Conservation (phyloP, 1,140 invertebrate species). For the Tetranychus cinnabarinus region DNA sequence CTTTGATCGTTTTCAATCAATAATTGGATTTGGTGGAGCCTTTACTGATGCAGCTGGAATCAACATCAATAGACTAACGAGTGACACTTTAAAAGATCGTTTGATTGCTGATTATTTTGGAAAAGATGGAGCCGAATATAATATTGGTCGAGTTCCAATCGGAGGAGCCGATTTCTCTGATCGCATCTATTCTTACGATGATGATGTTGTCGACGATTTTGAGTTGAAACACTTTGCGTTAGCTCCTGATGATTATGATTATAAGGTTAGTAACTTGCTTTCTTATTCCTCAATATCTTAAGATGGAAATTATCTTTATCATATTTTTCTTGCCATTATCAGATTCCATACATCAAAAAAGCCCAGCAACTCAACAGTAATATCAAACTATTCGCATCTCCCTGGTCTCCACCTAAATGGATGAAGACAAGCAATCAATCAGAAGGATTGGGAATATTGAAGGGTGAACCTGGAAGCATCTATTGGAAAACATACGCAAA, state of each 20-base stretch:
- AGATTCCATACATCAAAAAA: constrained; percentile 38
- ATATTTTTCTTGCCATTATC: neutral
- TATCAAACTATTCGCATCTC: constrained; percentile 34
- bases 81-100: too few species aligned
- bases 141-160: constrained; percentile 40
- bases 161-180: constrained; percentile 56
- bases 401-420: constrained; percentile 67
- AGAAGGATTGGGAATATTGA: constrained; percentile 15
- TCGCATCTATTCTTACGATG: constrained; percentile 40
- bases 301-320: neutral
- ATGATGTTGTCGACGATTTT: constrained; percentile 29
- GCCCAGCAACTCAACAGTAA: constrained; percentile 17
- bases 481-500: constrained; percentile 34
- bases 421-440: constrained; percentile 51
- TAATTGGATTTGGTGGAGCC: too few species aligned
- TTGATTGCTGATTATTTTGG: too few species aligned
- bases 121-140: too few species aligned
- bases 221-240: constrained; percentile 38
- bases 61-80: too few species aligned
- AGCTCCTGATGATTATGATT: constrained; percentile 35
- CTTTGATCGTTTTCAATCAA: too few species aligned
- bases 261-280: constrained; percentile 26
- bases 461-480: neutral
- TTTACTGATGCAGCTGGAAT: too few species aligned
- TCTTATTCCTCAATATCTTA: neutral